Conservation (phyloP, 2,113 vertebrate genomes). For the Zosterops lateralis region DNA sequence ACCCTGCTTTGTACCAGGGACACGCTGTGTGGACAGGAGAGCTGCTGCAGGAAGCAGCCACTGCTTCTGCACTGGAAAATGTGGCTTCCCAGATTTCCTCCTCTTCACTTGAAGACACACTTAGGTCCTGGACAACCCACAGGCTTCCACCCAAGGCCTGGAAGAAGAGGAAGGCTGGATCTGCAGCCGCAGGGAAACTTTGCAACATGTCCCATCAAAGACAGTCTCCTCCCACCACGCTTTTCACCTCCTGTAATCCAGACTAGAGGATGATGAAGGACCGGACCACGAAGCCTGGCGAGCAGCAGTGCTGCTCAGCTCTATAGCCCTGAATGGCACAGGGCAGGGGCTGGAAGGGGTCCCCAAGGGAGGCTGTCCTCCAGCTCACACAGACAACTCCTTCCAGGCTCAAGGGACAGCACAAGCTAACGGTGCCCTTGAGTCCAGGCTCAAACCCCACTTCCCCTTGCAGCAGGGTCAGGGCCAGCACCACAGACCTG, state of each 20-base stretch:
- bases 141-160: neutral
- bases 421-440: fast-evolving
- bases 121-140: neutral
- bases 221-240: fast-evolving
- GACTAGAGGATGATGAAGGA: neutral
- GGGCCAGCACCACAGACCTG: neutral
- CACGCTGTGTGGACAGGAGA: fast-evolving
- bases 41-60: neutral
- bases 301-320: neutral
- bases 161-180: neutral
- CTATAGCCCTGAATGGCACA: fast-evolving
- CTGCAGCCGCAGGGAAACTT: neutral
- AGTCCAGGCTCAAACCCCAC: neutral
- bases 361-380: neutral
- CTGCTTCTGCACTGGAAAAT: neutral
- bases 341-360: neutral
- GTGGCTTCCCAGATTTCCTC: neutral
- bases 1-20: neutral
- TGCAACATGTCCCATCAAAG: neutral
- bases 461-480: fast-evolving
- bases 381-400: neutral
- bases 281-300: fast-evolving
- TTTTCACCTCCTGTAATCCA: neutral
- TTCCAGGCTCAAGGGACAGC: neutral
- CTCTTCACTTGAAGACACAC: neutral